Evolutionary conservation across 2,797 vertebrate genomes (phyloP).

Genomic region (Myotis daubentonii): DNA sequence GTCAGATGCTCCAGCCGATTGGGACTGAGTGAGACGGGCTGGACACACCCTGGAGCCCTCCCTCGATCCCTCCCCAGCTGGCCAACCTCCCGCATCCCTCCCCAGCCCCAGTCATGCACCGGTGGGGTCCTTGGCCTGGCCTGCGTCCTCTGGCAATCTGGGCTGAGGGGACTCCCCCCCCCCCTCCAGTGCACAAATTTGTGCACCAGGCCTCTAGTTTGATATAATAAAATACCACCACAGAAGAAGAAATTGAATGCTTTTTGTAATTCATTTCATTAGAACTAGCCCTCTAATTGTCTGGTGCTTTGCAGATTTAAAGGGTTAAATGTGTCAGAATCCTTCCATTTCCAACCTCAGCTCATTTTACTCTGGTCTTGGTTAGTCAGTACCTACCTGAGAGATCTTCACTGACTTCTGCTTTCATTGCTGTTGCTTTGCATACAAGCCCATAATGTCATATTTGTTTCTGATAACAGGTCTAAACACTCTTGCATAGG

Average conservation of each 20-base stretch:
- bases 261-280: not conserved
- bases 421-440: not conserved
- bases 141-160: too few species aligned
- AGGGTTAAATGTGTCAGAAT: not conserved
- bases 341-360: not conserved
- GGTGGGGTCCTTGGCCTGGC: too few species aligned
- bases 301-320: not conserved
- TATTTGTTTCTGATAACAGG: not conserved
- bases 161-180: too few species aligned
- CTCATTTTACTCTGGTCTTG: not conserved
- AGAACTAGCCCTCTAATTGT: not conserved
- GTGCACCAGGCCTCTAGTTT: too few species aligned
- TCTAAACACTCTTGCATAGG: not conserved
- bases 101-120: too few species aligned
- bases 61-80: too few species aligned
- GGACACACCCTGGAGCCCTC: too few species aligned
- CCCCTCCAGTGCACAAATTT: too few species aligned
- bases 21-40: too few species aligned
- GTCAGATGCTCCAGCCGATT: too few species aligned
- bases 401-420: not conserved
- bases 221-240: not conserved
- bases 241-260: not conserved
- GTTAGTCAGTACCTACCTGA: not conserved
- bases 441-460: not conserved
- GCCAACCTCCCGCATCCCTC: too few species aligned